Evolutionary conservation across 2,113 vertebrate species (phyloP).

Genomic region (Caloenas nicobarica): DNA sequence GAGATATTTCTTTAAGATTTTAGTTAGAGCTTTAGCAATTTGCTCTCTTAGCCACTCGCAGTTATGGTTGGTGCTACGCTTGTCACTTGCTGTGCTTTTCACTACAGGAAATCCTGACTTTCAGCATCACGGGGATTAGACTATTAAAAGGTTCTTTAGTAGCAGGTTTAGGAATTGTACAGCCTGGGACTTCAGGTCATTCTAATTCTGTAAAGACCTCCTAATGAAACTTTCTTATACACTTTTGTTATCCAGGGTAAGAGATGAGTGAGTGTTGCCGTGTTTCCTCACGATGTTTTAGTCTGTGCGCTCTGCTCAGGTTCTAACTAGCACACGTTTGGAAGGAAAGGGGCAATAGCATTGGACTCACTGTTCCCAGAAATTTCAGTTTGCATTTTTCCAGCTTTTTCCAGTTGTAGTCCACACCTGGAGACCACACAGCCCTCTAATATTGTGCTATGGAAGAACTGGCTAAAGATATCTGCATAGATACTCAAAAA

Average conservation of each 20-base stretch:
- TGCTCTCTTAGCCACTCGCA: not conserved
- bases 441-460: accelerated
- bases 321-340: not conserved
- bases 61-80: not conserved
- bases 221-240: not conserved
- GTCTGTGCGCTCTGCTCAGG: not conserved
- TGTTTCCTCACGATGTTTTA: not conserved
- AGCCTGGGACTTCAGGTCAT: not conserved
- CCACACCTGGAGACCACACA: accelerated
- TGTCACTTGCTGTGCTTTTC: not conserved
- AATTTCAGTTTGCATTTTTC: not conserved
- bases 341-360: not conserved
- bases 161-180: constrained; percentile 14
- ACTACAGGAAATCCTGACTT: not conserved
- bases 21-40: not conserved
- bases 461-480: not conserved
- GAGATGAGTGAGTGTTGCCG: not conserved
- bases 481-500: not conserved
- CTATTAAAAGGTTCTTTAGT: not conserved
- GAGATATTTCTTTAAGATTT: not conserved
- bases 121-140: not conserved
- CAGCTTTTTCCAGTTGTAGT: not conserved
- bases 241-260: not conserved
- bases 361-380: not conserved
- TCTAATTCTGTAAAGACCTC: not conserved